Conservation (phyloP, 1,140 invertebrate genomes). For the Hylaeus anthracinus region DNA sequence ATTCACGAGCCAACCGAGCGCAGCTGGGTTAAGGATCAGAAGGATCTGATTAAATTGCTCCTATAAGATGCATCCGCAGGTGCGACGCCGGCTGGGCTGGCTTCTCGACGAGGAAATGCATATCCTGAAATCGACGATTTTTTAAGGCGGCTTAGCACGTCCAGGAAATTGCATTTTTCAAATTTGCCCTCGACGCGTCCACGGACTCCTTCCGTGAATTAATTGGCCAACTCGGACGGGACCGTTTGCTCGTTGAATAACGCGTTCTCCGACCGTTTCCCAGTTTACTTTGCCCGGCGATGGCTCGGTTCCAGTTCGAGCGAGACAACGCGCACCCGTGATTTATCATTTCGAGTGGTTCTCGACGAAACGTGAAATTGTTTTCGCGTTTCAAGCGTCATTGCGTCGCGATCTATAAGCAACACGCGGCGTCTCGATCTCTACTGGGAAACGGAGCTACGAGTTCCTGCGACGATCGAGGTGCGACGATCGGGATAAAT, state of each 20-base stretch:
- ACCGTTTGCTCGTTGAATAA: conserved; percentile 15
- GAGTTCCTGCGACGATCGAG: too few species aligned
- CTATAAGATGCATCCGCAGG: conserved; percentile 52
- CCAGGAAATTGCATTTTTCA: conserved; percentile 24
- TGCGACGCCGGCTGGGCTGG: conserved; percentile 44
- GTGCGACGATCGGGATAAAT: too few species aligned
- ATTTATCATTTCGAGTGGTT: not conserved
- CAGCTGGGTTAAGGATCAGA: conserved; percentile 67
- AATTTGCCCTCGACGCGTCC: not conserved
- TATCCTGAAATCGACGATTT: conserved; percentile 36
- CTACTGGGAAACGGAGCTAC: too few species aligned
- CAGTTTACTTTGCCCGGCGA: not conserved
- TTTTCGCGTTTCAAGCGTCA: not conserved
- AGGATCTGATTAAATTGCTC: conserved; percentile 66
- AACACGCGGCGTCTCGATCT: too few species aligned
- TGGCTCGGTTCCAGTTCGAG: too few species aligned
- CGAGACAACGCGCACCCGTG: not conserved
- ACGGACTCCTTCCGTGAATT: conserved; percentile 2
- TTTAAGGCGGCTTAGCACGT: conserved; percentile 14
- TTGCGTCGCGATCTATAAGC: not conserved
- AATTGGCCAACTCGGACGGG: not conserved
- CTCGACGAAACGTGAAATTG: not conserved
- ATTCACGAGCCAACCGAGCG: conserved; percentile 43
- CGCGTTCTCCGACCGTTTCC: not conserved
- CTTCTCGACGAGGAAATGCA: conserved; percentile 28